Base-by-base conservation (phyloP, 1,140 invertebrate species). In the Orius insidiosus region DNA sequence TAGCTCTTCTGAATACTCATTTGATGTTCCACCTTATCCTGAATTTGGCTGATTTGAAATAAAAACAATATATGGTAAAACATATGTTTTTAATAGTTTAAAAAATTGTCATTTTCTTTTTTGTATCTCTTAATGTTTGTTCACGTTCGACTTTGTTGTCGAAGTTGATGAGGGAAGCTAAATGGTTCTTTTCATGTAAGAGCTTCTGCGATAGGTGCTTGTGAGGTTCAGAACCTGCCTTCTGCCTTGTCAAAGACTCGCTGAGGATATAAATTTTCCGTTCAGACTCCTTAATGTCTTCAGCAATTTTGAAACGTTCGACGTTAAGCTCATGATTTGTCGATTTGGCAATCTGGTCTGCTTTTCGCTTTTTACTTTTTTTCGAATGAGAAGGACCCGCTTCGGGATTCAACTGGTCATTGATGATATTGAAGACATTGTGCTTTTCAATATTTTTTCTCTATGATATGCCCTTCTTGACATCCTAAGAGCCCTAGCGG, bases 391-490 rank as follows among this genome's bases (percentile, higher is more conserved):
- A 24, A 24, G 24, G 24, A 7, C 24, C 24, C 7, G 24, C 24
- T 7, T 24, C 24, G 24, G 24, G 16, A 15, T 33, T 34, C 2
- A 45, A 8, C 40, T 45, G 60, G 42, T 74, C 77, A 32, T 90
- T 90, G 8, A 90, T 70, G 56, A 89, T 84, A 58, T 80, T 77
- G 61, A 90, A 89, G 8, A 89, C 74, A 62, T 79, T 70, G 42
- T 64, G 65, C 52, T 65, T 61, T 48, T 69, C 69, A 16, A 65
- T 65, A 52, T 72, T 69, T 75, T 80, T 38, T 54, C 43, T 16
- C 66, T 66, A 51, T 71, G 68, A 53, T 76, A 82, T 36, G 68
- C 66, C 56, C 69, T 72, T 50, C 70, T 65, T 50, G 70, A 69
- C 37, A 69, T 63, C 34, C 68, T 66, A 55, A 76, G 71, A 60